A percentile compares a stretch with the other conserved stretches of the same genome.
These are phyloP conservation scores for Syndactyla subalaris DNA, from an alignment of 2,797 vertebrate species.

Conservation along the genomic window DNA sequence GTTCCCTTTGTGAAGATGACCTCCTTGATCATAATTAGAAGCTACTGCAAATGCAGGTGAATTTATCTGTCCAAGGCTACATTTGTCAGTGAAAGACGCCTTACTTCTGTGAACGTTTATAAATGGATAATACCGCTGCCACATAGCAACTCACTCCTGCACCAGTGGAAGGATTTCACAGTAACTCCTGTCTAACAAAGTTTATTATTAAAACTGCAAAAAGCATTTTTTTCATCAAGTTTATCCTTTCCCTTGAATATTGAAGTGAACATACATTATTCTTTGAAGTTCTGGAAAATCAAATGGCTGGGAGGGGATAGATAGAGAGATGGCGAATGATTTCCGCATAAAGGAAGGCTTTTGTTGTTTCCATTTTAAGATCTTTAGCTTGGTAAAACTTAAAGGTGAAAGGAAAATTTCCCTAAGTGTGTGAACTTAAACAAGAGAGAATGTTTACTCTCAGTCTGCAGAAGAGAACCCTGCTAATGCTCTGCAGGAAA, in stretches of 20 bases:
- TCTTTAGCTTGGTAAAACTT: background rate
- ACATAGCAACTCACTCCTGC: background rate
- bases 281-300: background rate
- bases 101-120: background rate
- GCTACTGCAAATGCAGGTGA: background rate
- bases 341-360: background rate
- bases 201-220: background rate
- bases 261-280: background rate
- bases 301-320: fast-evolving
- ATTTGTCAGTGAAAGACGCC: background rate
- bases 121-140: background rate
- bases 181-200: background rate
- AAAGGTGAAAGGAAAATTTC: background rate
- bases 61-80: background rate
- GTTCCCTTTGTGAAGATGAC: background rate
- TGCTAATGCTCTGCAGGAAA: background rate
- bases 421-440: background rate
- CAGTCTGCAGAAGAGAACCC: background rate
- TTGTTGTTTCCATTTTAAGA: background rate
- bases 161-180: background rate
- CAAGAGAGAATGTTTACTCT: background rate
- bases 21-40: background rate
- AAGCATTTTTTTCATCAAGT: background rate
- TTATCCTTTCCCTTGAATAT: background rate
- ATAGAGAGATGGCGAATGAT: background rate